Conservation (phyloP, 2,888 invertebrate genomes). For the Torymus auratus region DNA sequence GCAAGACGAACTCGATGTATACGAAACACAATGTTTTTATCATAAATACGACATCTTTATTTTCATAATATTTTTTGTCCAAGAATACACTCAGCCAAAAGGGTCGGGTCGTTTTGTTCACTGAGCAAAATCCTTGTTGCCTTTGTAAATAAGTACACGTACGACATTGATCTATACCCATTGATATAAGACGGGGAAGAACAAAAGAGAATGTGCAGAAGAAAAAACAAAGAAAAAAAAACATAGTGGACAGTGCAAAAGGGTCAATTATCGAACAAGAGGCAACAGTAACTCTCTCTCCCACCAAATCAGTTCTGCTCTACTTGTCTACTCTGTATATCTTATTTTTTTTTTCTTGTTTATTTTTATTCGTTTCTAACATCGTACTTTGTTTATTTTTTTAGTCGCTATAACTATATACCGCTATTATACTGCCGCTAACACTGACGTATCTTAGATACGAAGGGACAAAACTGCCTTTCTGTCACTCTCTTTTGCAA, state of each 20-base stretch:
- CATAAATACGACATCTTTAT: slow-evolving; percentile 39
- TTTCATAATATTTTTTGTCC: slow-evolving; percentile 48
- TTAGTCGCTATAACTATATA: neutral
- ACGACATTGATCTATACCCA: no score
- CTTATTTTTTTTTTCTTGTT: slow-evolving; percentile 14
- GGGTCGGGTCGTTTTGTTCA: slow-evolving; percentile 55
- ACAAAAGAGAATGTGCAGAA: slow-evolving; percentile 10
- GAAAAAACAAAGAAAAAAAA: slow-evolving; percentile 19
- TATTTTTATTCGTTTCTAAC: neutral
- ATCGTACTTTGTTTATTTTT: neutral
- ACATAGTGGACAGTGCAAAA: slow-evolving; percentile 45
- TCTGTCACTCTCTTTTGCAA: slow-evolving; percentile 18
- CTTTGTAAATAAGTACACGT: slow-evolving; percentile 1
- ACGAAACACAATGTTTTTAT: neutral
- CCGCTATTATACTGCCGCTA: slow-evolving; percentile 16
- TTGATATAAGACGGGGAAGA: neutral
- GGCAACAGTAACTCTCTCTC: slow-evolving; percentile 48
- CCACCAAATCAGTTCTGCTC: slow-evolving; percentile 32
- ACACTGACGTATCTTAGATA: slow-evolving; percentile 1
- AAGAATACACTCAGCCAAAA: slow-evolving; percentile 30
- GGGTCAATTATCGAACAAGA: slow-evolving; percentile 35
- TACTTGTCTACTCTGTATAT: slow-evolving; percentile 18
- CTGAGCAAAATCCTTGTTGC: slow-evolving; percentile 38
- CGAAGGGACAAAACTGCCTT: slow-evolving; percentile 10
- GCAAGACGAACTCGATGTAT: slow-evolving; percentile 10